These are phyloP conservation scores for Propithecus deckenii DNA, from an alignment of 2,797 vertebrate genomes.

Conservation along the genomic window DNA sequence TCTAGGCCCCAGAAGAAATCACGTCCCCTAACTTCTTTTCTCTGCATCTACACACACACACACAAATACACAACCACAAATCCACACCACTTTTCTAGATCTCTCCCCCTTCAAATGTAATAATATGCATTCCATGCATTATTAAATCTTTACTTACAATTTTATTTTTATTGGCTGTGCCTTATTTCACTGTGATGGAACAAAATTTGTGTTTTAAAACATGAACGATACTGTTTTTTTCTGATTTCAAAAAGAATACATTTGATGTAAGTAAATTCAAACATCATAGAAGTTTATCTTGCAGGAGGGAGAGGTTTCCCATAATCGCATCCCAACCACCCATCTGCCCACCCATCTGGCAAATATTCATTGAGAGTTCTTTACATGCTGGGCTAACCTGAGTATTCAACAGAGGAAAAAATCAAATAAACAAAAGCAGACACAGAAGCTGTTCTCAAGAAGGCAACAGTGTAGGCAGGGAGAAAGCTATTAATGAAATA, in stretches of 20 bases:
- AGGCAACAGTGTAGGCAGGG: background rate
- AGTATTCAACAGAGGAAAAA: background rate
- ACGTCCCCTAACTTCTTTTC: background rate
- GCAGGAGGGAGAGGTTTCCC: background rate
- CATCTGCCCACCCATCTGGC: background rate
- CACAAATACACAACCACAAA: background rate
- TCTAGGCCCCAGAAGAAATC: background rate
- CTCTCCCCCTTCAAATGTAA: background rate
- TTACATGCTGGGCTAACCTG: accelerated
- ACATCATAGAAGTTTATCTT: background rate
- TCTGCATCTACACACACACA: background rate
- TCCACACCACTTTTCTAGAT: background rate
- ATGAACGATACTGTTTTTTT: background rate
- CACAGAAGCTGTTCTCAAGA: background rate
- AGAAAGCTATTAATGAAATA: background rate
- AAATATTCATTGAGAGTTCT: background rate
- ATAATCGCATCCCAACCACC: background rate
- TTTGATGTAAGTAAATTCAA: background rate
- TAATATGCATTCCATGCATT: no score
- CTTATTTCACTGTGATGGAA: background rate
- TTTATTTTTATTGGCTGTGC: background rate
- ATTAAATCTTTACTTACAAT: background rate
- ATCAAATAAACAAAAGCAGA: background rate
- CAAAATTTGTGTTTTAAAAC: background rate
- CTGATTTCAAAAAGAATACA: background rate